Evolutionary conservation across 2,888 invertebrate genomes (phyloP), one percentile per base, ranked within the genome.

Genomic region (Zaprionus obscuricornis): DNA sequence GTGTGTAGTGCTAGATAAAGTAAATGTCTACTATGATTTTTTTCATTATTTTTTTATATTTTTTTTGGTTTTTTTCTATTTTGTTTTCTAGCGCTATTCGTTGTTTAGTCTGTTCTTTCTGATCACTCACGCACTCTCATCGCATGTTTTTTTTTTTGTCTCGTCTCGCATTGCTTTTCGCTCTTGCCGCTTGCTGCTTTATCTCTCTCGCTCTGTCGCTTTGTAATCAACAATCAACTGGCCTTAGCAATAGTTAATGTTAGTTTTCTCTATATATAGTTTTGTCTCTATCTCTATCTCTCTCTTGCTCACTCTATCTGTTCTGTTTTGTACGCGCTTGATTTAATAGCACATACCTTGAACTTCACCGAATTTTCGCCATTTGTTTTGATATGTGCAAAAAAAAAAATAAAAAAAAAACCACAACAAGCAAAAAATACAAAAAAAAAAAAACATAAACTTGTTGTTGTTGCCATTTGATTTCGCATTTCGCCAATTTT

Each of bases 311-410:
- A 10, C 45, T 31, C 45, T 33, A 13, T 7, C 39, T 27, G 17
- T 11, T 2, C 8, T 56, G 33, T 50, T 58, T 57, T 66, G 26
- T 60, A n/a, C n/a, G 37, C 63, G 55, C 34, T 54, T 68, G 22
- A 62, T 77, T 62, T 66, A 82, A 77, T 83, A 66, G 69, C 74
- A 66, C 52, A 86, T 77, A 88, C 88, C 87, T 87, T 87, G 87
- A 87, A 87, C 87, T 87, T 88, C 87, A 87, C 88, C 87, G 83
- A 83, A 86, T 86, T 86, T 88, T 85, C 59, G 69, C 63, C 58
- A 79, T 84, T 85, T 86, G 78, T 85, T 86, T 82, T 86, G 82
- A 77, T 81, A 60, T 74, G 52, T 79, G 83, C 66, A 62, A 54
- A 67, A 78, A 62, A 59, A 63, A 51, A 43, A 27, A 27, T 1